Base-by-base conservation (phyloP, 2,888 invertebrate genomes). In the Sipha maydis region DNA sequence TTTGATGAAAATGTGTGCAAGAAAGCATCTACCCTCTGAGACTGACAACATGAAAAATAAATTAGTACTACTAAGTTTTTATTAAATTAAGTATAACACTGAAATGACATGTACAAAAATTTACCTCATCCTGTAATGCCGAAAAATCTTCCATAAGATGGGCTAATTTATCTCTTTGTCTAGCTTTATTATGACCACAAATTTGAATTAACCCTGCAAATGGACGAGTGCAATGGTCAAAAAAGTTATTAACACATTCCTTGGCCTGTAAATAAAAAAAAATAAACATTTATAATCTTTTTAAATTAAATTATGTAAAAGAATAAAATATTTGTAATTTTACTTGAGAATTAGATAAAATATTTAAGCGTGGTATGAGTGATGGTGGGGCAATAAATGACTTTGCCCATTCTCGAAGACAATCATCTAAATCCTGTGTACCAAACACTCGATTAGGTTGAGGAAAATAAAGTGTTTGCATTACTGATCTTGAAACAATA, bases 131-230 rank as follows among this genome's bases (percentile, higher is more conserved):
- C 92, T 99, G 98, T 77, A 99, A 93, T 48, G 95, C 94, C 2
- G 96, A 96, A 91, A 99, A 96, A 91, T 99, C 99, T 91, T 97
- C 97, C 76, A 99, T 93, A 85, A 98, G 93, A 91, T 97, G 94
- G 0, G 97, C 97, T 89, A 99, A 93, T 92, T 98, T 98, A 92
- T 99, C 99, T 89, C 99, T 93, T 92, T 99, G 99, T 61, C 99
- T 93, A 8, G 99, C 98, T 90, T 98, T 94, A 92, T 99, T 99
- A 92, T 98, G 98, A 0, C 99, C 99, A 91, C 96, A 97, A 89
- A 97, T 94, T 91, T 97, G 96, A 89, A 99, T 93, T 89, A 99
- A 93, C 90, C 95, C 95, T 19, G 96, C 95, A 91, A 99, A 97
- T 9, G 98, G 96, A 71, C 96, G 94, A 89, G 96, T 95, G 91